phyloP scores from a whole-genome alignment of 2,797 vertebrate genomes.

The Chrysocyon brachyurus region DNA sequence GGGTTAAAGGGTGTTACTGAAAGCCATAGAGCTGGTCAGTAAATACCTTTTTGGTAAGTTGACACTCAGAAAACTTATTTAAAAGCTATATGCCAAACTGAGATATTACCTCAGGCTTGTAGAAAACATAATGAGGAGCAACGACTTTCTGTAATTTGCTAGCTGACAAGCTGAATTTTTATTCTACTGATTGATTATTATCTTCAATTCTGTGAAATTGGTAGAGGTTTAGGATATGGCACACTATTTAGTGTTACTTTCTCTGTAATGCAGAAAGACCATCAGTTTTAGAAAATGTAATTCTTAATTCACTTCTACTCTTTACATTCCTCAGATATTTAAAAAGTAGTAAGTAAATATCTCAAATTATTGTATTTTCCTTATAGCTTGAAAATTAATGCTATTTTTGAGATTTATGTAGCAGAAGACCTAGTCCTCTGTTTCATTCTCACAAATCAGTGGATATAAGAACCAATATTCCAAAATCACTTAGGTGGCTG shows the following conservation, averaged over 20 bases:
- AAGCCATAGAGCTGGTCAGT: neutral
- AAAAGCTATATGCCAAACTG: neutral
- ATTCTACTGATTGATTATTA: neutral
- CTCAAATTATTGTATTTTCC: neutral
- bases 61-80: neutral
- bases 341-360: neutral
- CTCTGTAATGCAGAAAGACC: neutral
- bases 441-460: neutral
- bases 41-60: neutral
- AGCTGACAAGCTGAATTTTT: neutral
- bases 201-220: neutral
- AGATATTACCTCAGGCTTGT: neutral
- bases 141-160: neutral
- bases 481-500: neutral
- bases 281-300: neutral
- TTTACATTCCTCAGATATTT: neutral
- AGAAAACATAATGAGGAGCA: neutral
- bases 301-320: neutral
- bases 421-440: accelerated
- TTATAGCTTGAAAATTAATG: neutral
- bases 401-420: neutral
- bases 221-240: neutral
- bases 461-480: neutral
- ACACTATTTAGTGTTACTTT: neutral
- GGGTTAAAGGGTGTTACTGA: accelerated